Conservation (phyloP, 2,888 invertebrate species). For the Plutella xylostella region DNA sequence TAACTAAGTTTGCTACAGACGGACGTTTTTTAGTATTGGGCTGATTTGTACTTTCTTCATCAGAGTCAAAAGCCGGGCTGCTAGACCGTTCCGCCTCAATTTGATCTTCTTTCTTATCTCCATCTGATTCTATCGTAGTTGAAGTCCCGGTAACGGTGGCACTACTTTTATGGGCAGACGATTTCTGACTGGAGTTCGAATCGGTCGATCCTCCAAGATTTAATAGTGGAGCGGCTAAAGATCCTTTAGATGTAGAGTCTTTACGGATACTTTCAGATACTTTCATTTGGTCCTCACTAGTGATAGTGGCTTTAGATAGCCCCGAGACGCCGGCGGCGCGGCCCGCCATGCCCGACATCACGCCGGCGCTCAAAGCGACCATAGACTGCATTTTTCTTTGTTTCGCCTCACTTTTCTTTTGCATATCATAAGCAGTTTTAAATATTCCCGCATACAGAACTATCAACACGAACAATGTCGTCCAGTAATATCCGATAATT, state of each 20-base stretch:
- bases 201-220: conserved; percentile 63
- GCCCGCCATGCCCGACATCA: conserved; percentile 92
- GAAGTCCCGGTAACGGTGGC: conserved; percentile 69
- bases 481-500: conserved; percentile 98
- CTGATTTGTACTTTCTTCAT: conserved; percentile 85
- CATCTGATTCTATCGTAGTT: conserved; percentile 62
- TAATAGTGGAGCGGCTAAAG: conserved; percentile 48
- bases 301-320: conserved; percentile 79
- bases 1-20: conserved; percentile 76
- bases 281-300: conserved; percentile 79
- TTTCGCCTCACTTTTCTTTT: conserved; percentile 96
- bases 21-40: conserved; percentile 71
- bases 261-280: conserved; percentile 47
- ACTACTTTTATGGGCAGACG: conserved; percentile 69
- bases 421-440: conserved; percentile 97
- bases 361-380: conserved; percentile 90
- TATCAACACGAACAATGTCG: conserved; percentile 94
- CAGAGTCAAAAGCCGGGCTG: conserved; percentile 94
- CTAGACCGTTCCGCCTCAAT: conserved; percentile 84
- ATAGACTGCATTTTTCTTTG: conserved; percentile 96
- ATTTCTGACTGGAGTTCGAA: conserved; percentile 72
- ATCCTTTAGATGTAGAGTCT: conserved; percentile 48
- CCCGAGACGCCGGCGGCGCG: conserved; percentile 89
- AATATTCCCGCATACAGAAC: conserved; percentile 97
- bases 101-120: conserved; percentile 58